Evolutionary conservation across 1,140 invertebrate species (phyloP).

Genomic region (Epicauta chinensis): DNA sequence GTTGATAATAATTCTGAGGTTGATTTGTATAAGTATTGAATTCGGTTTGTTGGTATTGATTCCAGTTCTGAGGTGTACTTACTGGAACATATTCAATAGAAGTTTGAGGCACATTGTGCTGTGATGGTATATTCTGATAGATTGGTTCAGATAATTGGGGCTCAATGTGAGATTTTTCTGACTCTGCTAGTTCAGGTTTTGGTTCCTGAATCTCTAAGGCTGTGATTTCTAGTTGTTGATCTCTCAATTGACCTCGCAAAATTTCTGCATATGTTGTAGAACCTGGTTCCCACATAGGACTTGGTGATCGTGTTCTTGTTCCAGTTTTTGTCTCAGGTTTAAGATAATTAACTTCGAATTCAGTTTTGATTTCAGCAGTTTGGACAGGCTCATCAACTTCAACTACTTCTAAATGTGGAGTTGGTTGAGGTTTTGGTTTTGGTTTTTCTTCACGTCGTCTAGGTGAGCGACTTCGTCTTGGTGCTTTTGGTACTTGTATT

Average conservation of each 20-base stretch:
- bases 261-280: conserved; percentile 72
- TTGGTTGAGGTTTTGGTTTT: conserved; percentile 8
- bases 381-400: not conserved
- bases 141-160: conserved; percentile 7
- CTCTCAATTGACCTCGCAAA: conserved; percentile 50
- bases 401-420: not conserved
- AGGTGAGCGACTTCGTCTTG: conserved; percentile 41
- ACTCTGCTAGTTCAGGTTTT: not conserved
- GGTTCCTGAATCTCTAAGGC: not conserved
- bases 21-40: conserved; percentile 7
- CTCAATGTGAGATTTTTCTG: conserved; percentile 1
- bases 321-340: conserved; percentile 3
- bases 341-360: not conserved
- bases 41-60: conserved; percentile 20
- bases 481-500: conserved; percentile 13
- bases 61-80: conserved; percentile 18
- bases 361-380: not conserved
- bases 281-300: conserved; percentile 66
- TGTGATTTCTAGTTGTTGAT: no score
- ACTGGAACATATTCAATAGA: not conserved
- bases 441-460: conserved; percentile 28
- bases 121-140: not conserved
- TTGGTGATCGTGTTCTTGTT: conserved; percentile 51
- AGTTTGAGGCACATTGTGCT: conserved; percentile 1
- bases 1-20: conserved; percentile 17